Percentiles rank a stretch among this genome's conserved stretches.
phyloP scores from a whole-genome alignment of 1,140 invertebrate species.

The Diplogasteroides magnus region DNA sequence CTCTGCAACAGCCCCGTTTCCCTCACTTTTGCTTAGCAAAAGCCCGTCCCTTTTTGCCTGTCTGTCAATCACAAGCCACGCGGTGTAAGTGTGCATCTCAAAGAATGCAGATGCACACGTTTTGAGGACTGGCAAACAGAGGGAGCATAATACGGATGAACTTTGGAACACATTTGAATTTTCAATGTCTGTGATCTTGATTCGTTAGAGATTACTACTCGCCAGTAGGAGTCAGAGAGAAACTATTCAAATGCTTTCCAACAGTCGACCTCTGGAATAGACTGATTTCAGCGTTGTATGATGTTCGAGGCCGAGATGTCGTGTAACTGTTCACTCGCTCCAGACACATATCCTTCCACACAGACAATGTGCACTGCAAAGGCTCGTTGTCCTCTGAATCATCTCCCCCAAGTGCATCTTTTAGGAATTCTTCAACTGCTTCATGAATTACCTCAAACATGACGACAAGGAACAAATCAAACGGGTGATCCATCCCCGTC shows the following conservation, averaged over 20 bases:
- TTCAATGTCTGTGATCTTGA: no score
- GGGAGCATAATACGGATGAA: no score
- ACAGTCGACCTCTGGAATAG: no score
- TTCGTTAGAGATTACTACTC: no score
- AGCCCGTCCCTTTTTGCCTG: no score
- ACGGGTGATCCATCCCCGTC: neutral
- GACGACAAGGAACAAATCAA: constrained; percentile 20
- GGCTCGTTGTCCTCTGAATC: neutral
- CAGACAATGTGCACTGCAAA: constrained; percentile 40
- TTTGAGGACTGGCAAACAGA: constrained; percentile 36
- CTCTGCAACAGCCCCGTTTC: neutral
- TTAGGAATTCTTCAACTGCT: constrained; percentile 38
- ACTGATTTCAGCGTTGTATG: neutral
- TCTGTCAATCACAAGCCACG: no score
- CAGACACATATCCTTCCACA: constrained; percentile 28
- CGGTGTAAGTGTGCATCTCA: no score
- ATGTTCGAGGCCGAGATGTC: constrained; percentile 27
- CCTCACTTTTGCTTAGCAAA: neutral
- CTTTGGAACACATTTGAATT: no score
- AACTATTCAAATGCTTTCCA: no score
- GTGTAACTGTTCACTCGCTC: constrained; percentile 45
- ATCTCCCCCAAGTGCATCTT: neutral
- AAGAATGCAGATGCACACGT: no score
- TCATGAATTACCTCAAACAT: constrained; percentile 28
- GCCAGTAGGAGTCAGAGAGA: no score